phyloP scores from a whole-genome alignment of 2,797 vertebrate genomes.

The Enteromius afrohamiltoni region DNA sequence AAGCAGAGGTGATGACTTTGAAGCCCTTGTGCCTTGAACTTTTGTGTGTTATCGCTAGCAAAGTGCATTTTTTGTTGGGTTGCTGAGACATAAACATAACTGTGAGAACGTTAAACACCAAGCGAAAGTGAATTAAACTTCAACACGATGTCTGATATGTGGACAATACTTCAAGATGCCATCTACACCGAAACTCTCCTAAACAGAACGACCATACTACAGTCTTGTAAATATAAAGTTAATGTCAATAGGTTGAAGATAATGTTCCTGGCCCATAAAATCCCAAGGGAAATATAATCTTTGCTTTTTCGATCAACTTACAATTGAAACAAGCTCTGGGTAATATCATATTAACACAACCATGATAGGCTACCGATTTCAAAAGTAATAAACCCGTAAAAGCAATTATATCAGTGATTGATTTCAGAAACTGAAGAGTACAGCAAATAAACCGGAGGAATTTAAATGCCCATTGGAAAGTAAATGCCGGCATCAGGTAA shows the following conservation, averaged over 20 bases:
- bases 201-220: conserved; percentile 49
- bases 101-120: conserved; percentile 28
- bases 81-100: not conserved
- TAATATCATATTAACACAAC: conserved; percentile 73
- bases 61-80: conserved; percentile 3
- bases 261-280: conserved; percentile 67
- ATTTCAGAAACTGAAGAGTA: conserved; percentile 67
- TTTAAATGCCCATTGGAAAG: conserved; percentile 64
- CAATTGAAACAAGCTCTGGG: conserved; percentile 67
- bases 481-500: conserved; percentile 21
- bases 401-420: conserved; percentile 76
- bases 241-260: conserved; percentile 63
- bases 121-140: conserved; percentile 10
- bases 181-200: conserved; percentile 57
- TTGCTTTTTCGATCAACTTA: conserved; percentile 74
- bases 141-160: conserved; percentile 19
- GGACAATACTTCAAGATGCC: conserved; percentile 51
- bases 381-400: conserved; percentile 79
- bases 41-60: conserved; percentile 18
- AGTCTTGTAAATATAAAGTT: conserved; percentile 51
- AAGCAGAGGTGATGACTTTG: not conserved
- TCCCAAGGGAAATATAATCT: conserved; percentile 74
- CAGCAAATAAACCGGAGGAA: conserved; percentile 64
- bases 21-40: conserved; percentile 43
- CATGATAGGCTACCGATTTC: conserved; percentile 75